Evolutionary conservation across 2,113 vertebrate genomes (phyloP), one percentile per base, ranked within the genome.

Genomic region (Cricetomys ansorgei): DNA sequence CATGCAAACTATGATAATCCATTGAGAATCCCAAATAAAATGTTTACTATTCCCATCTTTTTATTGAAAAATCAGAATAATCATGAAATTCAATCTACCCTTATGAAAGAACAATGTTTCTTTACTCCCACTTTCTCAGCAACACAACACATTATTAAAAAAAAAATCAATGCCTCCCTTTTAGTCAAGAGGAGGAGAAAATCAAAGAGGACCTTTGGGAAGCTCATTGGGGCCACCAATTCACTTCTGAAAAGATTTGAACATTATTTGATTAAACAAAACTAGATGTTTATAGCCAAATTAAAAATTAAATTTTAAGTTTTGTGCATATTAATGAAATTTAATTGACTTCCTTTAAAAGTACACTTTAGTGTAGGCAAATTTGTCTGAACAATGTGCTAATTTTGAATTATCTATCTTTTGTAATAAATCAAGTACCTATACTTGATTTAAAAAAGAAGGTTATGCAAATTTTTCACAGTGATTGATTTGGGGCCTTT

Each of bases 401-500:
- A 4, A 86, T 88, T 94, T 91, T 76, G 5, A 90, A 85, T 92
- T 88, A 94, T 10, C 40, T 89, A 9, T 69, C 29, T 73, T 95
- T 55, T 76, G 3, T 75, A 79, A 65, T 92, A 6, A 5, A 67
- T 79, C 40, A 50, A 21, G 9, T 43, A 1, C 7, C 2, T 40
- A 59, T 70, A 75, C 92, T 96, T 89, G 76, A 96, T 75, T 84
- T 86, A 75, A 23, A 94, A 96, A 75, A 23, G 93, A 96, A 76
- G 73, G 34, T 0, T 80, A 10, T n/a, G 25, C 43, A 84, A 93
- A 72, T 7, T 9, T 62, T 73, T 92, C 27, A 50, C 81, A 89
- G 45, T 62, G 5, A 75, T 12, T 31, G 17, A 25, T 65, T 95
- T 2, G 45, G 3, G 0, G 5, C 25, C 50, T 88, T 59, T 92